Base-by-base conservation (phyloP, 2,888 invertebrate genomes). In the Heteropelma amictum region DNA sequence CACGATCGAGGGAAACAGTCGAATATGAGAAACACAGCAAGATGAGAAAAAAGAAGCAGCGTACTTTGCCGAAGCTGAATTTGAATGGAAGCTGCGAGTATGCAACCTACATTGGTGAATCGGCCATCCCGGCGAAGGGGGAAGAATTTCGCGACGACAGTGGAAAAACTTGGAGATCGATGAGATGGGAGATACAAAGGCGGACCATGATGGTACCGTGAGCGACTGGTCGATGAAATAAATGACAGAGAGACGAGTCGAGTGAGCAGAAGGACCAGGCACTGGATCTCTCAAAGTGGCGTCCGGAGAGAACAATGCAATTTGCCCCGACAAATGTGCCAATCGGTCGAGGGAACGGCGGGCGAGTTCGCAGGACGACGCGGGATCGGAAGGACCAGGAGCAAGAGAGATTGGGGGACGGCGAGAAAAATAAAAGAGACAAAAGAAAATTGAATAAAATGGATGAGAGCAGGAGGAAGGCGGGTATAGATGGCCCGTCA, bases 321-420 rank as follows among this genome's bases (percentile, higher is more conserved):
- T 83, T 81, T 80, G 76, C 76, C 72, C 73, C 80, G 79, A 83
- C 82, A 78, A 81, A 81, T 79, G 80, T 79, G 80, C 78, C 80
- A 80, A 78, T 77, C 76, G 79, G 67, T 68, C 56, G 71, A 76
- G 49, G 72, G 63, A 73, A 73, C 79, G 81, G 80, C 77, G 72
- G 82, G 77, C 77, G 73, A 67, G 63, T 56, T 33, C 14, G 45
- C 38, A 53, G 45, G 45, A 60, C 53, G 69, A 45, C 14, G 38
- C 12, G 12, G 38, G 45, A 64, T 45, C 58, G 53, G 47, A 51
- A 53, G 64, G 47, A 53, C 40, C n/a, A 53, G 35, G 26, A 58
- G 49, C 42, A 35, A 4, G 61, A 58, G 40, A 67, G 40, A 42
- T 30, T 4, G 49, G 28, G 38, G 35, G 42, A 35, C 54, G 58